Conservation (phyloP, 2,888 invertebrate species). For the Podotricha telesiphe region DNA sequence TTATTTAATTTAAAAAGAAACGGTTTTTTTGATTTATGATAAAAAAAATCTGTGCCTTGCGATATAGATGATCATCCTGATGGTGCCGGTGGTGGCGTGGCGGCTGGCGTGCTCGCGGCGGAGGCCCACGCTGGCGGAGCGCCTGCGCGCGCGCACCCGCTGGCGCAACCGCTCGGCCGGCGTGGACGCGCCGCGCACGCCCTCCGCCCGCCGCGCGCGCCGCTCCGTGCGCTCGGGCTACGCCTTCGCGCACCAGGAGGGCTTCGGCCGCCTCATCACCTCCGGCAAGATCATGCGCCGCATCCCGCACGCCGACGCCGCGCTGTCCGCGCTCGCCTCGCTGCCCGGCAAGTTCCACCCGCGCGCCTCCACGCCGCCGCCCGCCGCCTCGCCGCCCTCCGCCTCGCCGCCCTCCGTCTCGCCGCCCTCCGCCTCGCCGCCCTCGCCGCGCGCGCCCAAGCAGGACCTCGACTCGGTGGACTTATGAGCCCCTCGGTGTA, state of each 20-base stretch:
- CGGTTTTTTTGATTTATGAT: no score
- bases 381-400: slow-evolving; percentile 85
- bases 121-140: slow-evolving; percentile 94
- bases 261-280: slow-evolving; percentile 98
- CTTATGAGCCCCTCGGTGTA: slow-evolving; percentile 72
- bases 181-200: slow-evolving; percentile 91
- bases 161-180: slow-evolving; percentile 86
- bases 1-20: no score
- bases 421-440: slow-evolving; percentile 58
- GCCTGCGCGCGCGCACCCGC: slow-evolving; percentile 92
- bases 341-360: slow-evolving; percentile 86
- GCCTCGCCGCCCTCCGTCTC: slow-evolving; percentile 49
- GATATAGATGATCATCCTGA: slow-evolving; percentile 87
- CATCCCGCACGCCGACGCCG: slow-evolving; percentile 90
- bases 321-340: slow-evolving; percentile 85
- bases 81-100: slow-evolving; percentile 96
- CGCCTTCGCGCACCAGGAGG: slow-evolving; percentile 99
- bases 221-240: slow-evolving; percentile 97
- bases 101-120: slow-evolving; percentile 97
- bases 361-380: slow-evolving; percentile 87
- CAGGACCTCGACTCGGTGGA: slow-evolving; percentile 90
- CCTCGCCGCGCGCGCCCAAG: slow-evolving; percentile 85
- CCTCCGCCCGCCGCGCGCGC: slow-evolving; percentile 94
- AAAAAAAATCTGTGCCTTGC: no score
- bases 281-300: slow-evolving; percentile 97